A percentile compares a stretch with the other conserved stretches of the same genome.
These are phyloP conservation scores for Anableps anableps DNA, from an alignment of 2,797 vertebrate genomes.

Conservation along the genomic window DNA sequence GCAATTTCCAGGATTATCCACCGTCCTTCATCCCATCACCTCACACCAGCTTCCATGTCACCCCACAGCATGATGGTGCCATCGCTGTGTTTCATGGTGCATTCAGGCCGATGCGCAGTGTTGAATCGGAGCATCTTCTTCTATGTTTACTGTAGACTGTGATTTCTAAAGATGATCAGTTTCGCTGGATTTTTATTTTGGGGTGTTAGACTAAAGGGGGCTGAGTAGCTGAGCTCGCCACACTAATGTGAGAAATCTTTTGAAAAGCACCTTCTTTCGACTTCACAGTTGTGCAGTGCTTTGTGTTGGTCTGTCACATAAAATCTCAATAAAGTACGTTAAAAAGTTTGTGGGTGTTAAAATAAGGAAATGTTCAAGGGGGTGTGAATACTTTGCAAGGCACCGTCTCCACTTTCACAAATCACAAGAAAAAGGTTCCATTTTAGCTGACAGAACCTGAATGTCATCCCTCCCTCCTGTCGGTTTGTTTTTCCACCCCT, in stretches of 20 bases:
- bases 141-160: neutral
- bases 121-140: neutral
- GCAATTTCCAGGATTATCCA: neutral
- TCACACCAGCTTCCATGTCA: neutral
- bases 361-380: neutral
- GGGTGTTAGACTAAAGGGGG: neutral
- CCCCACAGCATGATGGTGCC: neutral
- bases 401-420: neutral
- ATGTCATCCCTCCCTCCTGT: neutral
- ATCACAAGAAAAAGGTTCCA: neutral
- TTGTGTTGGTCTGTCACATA: neutral
- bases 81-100: neutral
- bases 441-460: neutral
- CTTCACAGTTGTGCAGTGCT: neutral
- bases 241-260: neutral
- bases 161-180: no score
- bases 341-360: neutral
- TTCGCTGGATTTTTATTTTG: neutral
- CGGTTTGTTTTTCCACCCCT: no score
- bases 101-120: neutral
- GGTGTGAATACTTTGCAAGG: neutral
- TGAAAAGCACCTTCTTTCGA: neutral
- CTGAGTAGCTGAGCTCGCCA: neutral
- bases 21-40: neutral
- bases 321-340: neutral